Evolutionary conservation across 2,888 invertebrate genomes (phyloP).

Genomic region (Heteromurus nitidus): DNA sequence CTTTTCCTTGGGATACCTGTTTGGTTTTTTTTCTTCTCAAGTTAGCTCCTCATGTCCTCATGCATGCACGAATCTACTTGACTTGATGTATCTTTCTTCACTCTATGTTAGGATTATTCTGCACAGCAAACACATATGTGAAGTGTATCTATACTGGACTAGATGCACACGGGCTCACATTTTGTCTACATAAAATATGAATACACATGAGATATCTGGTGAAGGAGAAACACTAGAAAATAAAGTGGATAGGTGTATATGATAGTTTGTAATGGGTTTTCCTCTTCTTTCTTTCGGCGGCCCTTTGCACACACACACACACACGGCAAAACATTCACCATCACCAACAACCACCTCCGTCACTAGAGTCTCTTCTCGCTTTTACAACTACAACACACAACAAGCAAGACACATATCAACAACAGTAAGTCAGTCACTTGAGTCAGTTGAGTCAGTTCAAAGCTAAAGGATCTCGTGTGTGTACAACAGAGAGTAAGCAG

Average conservation of each 20-base stretch:
- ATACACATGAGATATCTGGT: conserved; percentile 13
- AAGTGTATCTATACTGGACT: neutral
- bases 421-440: conserved; percentile 58
- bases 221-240: conserved; percentile 9
- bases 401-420: conserved; percentile 8
- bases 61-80: neutral
- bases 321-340: conserved; percentile 36
- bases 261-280: conserved; percentile 50
- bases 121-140: conserved; percentile 47
- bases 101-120: conserved; percentile 19
- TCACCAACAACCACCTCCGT: conserved; percentile 1
- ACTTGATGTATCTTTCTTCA: conserved; percentile 59
- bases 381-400: conserved; percentile 32
- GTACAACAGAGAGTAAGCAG: neutral
- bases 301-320: neutral
- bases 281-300: conserved; percentile 39
- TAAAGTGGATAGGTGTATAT: conserved; percentile 37
- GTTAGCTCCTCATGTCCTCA: neutral
- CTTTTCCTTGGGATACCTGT: conserved; percentile 59
- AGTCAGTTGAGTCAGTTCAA: conserved; percentile 15
- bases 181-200: conserved; percentile 38
- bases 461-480: neutral
- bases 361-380: too few relatives aligned
- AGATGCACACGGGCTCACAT: conserved; percentile 1
- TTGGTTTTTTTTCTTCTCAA: conserved; percentile 25